Conservation (phyloP, 2,888 invertebrate genomes). For the Mechanitis mazaeus region DNA sequence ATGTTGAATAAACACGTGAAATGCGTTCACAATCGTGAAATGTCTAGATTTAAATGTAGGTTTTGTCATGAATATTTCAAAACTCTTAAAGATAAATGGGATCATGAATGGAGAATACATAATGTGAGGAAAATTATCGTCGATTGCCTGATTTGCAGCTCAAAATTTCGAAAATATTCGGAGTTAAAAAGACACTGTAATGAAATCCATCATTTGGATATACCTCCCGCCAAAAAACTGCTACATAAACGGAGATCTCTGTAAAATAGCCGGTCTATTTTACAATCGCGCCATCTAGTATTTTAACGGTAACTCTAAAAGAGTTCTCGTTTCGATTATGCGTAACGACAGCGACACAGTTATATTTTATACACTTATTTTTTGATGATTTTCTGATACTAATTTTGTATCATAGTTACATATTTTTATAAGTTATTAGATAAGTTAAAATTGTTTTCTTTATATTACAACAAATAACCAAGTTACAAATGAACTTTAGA, state of each 20-base stretch:
- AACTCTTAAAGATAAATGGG: constrained; percentile 65
- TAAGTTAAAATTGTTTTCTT: neutral
- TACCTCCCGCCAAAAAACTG: constrained; percentile 52
- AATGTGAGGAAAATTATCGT: constrained; percentile 62
- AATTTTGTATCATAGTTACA: neutral
- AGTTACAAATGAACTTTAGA: constrained; percentile 4
- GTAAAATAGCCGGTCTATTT: constrained; percentile 15
- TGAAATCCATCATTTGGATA: constrained; percentile 43
- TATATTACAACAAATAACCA: neutral
- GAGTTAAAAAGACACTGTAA: constrained; percentile 59
- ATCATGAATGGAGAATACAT: constrained; percentile 67
- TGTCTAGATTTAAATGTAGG: constrained; percentile 47
- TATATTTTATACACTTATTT: neutral
- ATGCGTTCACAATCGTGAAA: constrained; percentile 47
- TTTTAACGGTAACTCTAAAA: constrained; percentile 7
- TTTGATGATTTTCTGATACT: constrained; percentile 11
- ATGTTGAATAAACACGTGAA: constrained; percentile 65
- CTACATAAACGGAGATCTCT: constrained; percentile 32
- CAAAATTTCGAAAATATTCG: constrained; percentile 62
- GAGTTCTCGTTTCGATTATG: constrained; percentile 9
- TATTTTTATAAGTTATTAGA: neutral
- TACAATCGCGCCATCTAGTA: constrained; percentile 18
- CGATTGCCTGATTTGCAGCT: constrained; percentile 58
- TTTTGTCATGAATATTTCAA: constrained; percentile 53
- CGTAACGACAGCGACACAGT: constrained; percentile 17